phyloP scores from a whole-genome alignment of 2,797 vertebrate genomes.

The Threskiornis aethiopicus region DNA sequence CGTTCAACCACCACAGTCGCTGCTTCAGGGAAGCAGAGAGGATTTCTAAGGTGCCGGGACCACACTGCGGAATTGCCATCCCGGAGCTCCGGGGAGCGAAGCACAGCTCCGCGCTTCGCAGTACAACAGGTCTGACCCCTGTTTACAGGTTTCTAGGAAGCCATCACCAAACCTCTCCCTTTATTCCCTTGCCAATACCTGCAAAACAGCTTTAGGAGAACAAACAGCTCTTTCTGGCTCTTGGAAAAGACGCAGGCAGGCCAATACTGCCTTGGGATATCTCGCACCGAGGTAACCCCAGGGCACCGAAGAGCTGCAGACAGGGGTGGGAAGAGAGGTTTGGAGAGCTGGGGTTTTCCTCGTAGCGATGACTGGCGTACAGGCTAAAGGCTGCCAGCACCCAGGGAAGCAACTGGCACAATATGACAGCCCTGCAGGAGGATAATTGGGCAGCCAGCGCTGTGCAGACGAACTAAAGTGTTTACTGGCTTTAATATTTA shows the following conservation, averaged over 20 bases:
- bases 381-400: constrained; percentile 24
- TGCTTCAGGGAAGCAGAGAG: not conserved
- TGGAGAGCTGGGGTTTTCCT: not conserved
- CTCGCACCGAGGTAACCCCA: not conserved
- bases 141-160: not conserved
- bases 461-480: constrained; percentile 48
- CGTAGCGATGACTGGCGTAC: rapidly evolving
- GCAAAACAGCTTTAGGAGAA: not conserved
- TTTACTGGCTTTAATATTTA: constrained; percentile 75
- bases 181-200: not conserved
- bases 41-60: not conserved
- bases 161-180: not conserved
- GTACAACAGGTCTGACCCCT: not conserved
- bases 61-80: not conserved
- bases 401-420: constrained; percentile 12
- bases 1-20: not conserved
- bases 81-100: not conserved
- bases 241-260: not conserved
- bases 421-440: constrained; percentile 31
- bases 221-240: not conserved
- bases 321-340: not conserved
- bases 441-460: constrained; percentile 54
- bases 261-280: not conserved
- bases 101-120: not conserved
- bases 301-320: not conserved